Conservation (phyloP, 2,113 vertebrate species). For the Archocentrus centrarchus region DNA sequence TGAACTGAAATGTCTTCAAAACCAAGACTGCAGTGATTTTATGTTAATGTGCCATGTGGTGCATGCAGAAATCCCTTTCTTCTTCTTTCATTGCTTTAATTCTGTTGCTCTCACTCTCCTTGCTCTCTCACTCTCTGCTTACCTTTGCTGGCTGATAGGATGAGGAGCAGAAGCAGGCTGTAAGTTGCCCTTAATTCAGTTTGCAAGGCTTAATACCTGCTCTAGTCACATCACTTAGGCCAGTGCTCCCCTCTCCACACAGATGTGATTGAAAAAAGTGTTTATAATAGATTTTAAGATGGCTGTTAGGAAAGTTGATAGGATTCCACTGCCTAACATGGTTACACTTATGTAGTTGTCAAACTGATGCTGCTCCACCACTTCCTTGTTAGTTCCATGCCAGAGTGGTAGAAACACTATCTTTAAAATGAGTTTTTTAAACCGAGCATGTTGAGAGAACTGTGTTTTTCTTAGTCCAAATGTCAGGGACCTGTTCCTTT, state of each 20-base stretch:
- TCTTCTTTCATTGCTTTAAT: constrained; percentile 50
- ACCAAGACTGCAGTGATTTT: constrained; percentile 1
- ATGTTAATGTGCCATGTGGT: constrained; percentile 19
- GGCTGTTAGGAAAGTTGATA: constrained; percentile 14
- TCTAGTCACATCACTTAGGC: constrained; percentile 56
- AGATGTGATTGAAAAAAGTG: constrained; percentile 28
- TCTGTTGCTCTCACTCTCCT: constrained; percentile 57
- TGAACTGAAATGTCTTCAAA: constrained; percentile 21
- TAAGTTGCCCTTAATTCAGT: constrained; percentile 84
- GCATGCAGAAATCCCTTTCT: constrained; percentile 47
- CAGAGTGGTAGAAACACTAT: not conserved
- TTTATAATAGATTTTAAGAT: constrained; percentile 11
- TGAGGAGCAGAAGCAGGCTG: constrained; percentile 96
- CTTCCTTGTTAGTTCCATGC: not conserved
- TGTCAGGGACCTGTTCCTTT: constrained; percentile 75
- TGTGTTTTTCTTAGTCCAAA: constrained; percentile 44
- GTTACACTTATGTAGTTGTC: constrained; percentile 27
- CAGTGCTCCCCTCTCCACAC: constrained; percentile 18
- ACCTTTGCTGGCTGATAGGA: constrained; percentile 83
- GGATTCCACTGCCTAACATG: constrained; percentile 17
- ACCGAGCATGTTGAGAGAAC: constrained; percentile 31
- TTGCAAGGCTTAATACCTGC: constrained; percentile 46
- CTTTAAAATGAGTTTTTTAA: constrained; percentile 13
- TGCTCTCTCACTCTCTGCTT: constrained; percentile 58
- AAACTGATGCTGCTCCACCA: not conserved